Evolutionary conservation across 2,888 invertebrate species (phyloP), one percentile per base, ranked within the genome.

Genomic region (Melangyna quadrimaculata): DNA sequence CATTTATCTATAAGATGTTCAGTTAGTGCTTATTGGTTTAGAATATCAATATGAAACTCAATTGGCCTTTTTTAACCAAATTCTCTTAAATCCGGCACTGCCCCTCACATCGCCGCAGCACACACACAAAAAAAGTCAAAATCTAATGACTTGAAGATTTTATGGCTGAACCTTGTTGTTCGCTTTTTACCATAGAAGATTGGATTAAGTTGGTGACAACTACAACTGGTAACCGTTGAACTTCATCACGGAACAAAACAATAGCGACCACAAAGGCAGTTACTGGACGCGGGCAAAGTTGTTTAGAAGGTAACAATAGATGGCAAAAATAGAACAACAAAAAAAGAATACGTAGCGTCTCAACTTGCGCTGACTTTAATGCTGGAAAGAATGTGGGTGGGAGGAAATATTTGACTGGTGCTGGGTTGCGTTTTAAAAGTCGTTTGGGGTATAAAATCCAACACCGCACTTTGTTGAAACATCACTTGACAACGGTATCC

Each of bases 391-490:
- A 65, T 79, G 51, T 75, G 27, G 61, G 75, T 79, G 84, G 74
- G 40, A 83, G 40, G 22, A 35, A 73, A 22, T 19, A 40, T 48
- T 24, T 65, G 70, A 12, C 7, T 51, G 24, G 24, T 57, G 35
- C 14, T n/a, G n/a, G n/a, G n/a, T n/a, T n/a, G n/a, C 37, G 29
- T 32, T 61, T 27, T 27, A 29, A 63, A 72, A 72, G 61, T 22
- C 53, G 40, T 74, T 43, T 74, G 32, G 59, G 43, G 81, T 86
- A 86, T 86, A 86, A 81, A 86, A 86, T 77, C 80, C 48, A 75
- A 63, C 72, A 72, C 48, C 81, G 45, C 55, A 63, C 61, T 73
- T 75, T 70, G 69, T n/a, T 10, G 48, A 80, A 70, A 48, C 77
- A 81, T 86, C 80, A 86, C 75, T 86, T 48, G 45, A 61, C 55